Conservation (phyloP, 1,140 invertebrate genomes). For the Colletes latitarsis region DNA sequence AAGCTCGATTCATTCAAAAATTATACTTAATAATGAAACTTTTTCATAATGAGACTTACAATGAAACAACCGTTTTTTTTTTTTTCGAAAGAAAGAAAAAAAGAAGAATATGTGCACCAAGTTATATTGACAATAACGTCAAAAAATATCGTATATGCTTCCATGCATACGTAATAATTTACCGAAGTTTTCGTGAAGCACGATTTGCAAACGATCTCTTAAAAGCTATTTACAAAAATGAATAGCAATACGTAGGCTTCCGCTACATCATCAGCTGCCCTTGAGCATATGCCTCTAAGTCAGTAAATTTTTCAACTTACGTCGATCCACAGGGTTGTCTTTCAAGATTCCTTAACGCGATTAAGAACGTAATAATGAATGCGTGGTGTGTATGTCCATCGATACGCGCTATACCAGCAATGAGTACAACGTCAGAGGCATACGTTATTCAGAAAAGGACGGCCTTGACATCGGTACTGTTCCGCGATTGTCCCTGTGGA, state of each 20-base stretch:
- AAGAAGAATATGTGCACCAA: conserved; percentile 48
- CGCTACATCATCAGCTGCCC: conserved; percentile 27
- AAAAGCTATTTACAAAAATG: conserved; percentile 75
- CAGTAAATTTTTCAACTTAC: background rate
- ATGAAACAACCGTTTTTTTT: background rate
- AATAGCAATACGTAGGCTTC: conserved; percentile 48
- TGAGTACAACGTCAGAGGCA: conserved; percentile 45
- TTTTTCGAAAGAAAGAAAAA: background rate
- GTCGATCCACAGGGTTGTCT: conserved; percentile 28
- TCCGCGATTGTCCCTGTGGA: conserved; percentile 13
- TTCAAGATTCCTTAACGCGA: conserved; percentile 7
- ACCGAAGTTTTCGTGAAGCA: conserved; percentile 41
- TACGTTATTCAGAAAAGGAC: conserved; percentile 41
- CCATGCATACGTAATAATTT: conserved; percentile 7
- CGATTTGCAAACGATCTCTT: conserved; percentile 54
- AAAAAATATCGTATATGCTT: conserved; percentile 38
- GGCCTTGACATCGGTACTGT: conserved; percentile 43
- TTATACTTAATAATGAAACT: conserved; percentile 28
- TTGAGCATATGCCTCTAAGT: conserved; percentile 36
- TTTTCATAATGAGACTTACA: conserved; percentile 20
- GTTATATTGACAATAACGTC: conserved; percentile 33
- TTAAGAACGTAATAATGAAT: conserved; percentile 18
- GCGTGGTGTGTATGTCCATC: background rate
- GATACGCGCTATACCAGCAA: conserved; percentile 7
- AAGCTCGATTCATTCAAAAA: conserved; percentile 50